Conservation (phyloP, 35 echinoderm and acorn worm genomes). For the Ophiothrix spiculata region DNA sequence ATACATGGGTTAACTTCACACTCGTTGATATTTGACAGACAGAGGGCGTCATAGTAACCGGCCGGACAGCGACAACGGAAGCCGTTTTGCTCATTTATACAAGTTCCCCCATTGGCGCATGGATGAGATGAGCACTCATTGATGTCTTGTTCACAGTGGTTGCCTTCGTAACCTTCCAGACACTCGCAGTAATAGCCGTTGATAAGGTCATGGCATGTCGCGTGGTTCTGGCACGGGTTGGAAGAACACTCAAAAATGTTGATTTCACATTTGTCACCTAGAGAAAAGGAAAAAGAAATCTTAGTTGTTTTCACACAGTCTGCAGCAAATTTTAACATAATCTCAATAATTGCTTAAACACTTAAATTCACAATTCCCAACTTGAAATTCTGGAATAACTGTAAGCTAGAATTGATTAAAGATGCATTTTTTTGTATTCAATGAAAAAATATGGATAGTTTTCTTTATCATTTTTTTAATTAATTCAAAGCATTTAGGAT, state of each 20-base stretch:
- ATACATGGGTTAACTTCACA: conserved; percentile 44
- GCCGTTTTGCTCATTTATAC: conserved; percentile 37
- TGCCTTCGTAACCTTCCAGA: conserved; percentile 43
- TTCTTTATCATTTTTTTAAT: no score
- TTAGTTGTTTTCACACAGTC: no score
- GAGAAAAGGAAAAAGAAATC: background rate
- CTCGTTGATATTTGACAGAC: conserved; percentile 66
- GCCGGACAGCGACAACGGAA: conserved; percentile 52
- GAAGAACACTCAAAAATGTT: conserved; percentile 58
- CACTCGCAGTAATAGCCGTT: conserved; percentile 62
- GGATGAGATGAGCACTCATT: conserved; percentile 53
- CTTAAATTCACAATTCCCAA: no score
- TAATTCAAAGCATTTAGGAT: no score
- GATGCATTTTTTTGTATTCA: no score
- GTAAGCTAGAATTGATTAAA: no score
- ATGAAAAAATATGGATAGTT: no score
- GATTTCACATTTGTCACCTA: conserved; percentile 35
- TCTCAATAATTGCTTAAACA: no score
- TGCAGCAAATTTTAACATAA: no score
- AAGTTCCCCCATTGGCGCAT: conserved; percentile 56
- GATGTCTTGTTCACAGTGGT: conserved; percentile 49
- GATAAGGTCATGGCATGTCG: conserved; percentile 51
- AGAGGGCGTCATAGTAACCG: conserved; percentile 47
- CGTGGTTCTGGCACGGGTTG: conserved; percentile 63
- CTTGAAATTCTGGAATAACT: no score